Percentiles rank a stretch among this genome's conserved stretches.
phyloP scores from a whole-genome alignment of 2,797 vertebrate species.

The Parauchenoglanis ngamensis region DNA sequence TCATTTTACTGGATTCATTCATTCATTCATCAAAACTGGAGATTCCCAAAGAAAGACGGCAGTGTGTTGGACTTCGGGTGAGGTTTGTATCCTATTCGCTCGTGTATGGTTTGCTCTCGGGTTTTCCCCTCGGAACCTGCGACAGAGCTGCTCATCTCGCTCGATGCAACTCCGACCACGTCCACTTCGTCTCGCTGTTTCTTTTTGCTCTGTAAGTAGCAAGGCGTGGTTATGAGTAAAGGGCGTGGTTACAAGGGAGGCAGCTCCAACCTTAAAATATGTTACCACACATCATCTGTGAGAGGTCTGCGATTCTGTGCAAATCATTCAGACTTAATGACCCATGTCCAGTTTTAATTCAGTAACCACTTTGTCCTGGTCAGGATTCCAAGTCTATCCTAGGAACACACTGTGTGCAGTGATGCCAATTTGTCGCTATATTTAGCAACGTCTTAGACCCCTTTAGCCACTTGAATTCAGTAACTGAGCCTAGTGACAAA shows the following conservation, averaged over 20 bases:
- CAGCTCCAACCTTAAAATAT: not conserved
- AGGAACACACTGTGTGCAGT: not conserved
- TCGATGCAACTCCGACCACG: conserved; percentile 70
- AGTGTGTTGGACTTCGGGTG: conserved; percentile 88
- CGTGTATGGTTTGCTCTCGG: conserved; percentile 88
- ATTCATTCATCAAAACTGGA: conserved; percentile 80
- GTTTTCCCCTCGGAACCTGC: conserved; percentile 79
- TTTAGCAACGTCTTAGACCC: too few species aligned
- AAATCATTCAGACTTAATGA: not conserved
- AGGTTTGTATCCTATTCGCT: conserved; percentile 93
- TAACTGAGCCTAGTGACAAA: too few species aligned
- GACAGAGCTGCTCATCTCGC: conserved; percentile 75
- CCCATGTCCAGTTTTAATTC: not conserved
- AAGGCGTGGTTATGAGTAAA: not conserved
- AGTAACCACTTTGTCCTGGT: not conserved
- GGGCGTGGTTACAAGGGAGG: not conserved
- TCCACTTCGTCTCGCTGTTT: conserved; percentile 90
- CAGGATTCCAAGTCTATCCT: not conserved
- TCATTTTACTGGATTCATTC: not conserved
- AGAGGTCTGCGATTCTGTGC: not conserved
- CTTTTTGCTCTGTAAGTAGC: conserved; percentile 78
- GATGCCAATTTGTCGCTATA: too few species aligned
- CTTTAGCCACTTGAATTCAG: too few species aligned
- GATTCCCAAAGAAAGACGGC: conserved; percentile 87
- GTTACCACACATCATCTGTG: not conserved